Conservation (phyloP, 2,113 vertebrate species). For the Sinocyclocheilus anshuiensis region DNA sequence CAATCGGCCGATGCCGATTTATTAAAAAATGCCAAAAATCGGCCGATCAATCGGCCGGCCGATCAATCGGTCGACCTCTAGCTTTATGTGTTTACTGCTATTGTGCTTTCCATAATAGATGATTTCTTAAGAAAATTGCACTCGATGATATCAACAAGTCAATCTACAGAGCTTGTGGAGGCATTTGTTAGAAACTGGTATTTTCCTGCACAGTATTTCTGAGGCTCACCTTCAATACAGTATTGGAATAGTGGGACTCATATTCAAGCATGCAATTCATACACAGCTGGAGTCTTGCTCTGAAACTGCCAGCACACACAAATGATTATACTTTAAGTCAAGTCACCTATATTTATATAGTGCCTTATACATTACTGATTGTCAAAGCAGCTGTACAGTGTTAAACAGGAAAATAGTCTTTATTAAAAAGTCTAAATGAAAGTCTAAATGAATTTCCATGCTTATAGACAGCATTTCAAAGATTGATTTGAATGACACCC, state of each 20-base stretch:
- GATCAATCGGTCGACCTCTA: no score
- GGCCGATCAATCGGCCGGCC: no score
- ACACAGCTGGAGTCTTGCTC: background rate
- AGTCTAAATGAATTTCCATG: background rate
- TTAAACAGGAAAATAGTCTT: no score
- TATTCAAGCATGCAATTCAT: background rate
- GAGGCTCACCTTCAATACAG: background rate
- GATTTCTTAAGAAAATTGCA: background rate
- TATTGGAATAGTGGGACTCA: background rate
- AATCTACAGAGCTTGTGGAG: background rate
- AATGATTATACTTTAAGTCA: background rate
- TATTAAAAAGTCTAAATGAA: no score
- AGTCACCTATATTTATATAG: no score
- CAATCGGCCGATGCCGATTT: no score
- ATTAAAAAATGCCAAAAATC: no score
- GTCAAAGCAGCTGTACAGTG: no score
- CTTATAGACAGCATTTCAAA: background rate
- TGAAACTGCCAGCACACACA: background rate
- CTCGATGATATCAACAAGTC: background rate
- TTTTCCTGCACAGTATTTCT: background rate
- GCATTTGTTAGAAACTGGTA: background rate
- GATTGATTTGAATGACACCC: background rate
- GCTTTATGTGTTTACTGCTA: background rate
- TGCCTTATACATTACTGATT: no score
- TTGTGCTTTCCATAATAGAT: no score